Conservation (phyloP, 2,888 invertebrate species). For the Spatulosminthurus flaviceps region DNA sequence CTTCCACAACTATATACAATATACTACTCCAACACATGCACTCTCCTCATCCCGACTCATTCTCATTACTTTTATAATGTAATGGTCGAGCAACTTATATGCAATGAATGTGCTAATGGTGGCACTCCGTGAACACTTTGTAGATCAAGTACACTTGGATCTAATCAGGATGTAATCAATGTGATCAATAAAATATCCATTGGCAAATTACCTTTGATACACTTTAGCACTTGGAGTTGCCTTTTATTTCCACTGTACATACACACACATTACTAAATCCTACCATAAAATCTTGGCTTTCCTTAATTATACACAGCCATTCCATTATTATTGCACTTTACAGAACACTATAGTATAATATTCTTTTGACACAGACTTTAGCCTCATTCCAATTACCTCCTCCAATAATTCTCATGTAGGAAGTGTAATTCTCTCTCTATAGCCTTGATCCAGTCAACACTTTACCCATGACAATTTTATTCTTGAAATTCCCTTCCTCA, state of each 20-base stretch:
- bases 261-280: too few species aligned
- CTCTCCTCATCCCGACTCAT: neutral
- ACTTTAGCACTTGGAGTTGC: neutral
- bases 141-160: constrained; percentile 3
- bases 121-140: neutral
- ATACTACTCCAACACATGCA: too few species aligned
- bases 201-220: neutral
- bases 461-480: too few species aligned
- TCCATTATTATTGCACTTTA: too few species aligned
- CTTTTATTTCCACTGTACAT: neutral
- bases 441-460: too few species aligned
- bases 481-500: too few species aligned
- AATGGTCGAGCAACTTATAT: neutral
- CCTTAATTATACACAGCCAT: neutral
- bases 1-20: too few species aligned
- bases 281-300: neutral
- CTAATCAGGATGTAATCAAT: neutral
- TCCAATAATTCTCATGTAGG: too few species aligned
- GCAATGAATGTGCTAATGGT: neutral
- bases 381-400: too few species aligned
- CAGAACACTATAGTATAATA: too few species aligned
- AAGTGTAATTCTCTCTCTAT: too few species aligned
- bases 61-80: neutral
- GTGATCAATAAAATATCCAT: neutral
- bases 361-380: too few species aligned